phyloP scores from a whole-genome alignment of 2,888 invertebrate genomes.

The Cylindroiulus punctatus region DNA sequence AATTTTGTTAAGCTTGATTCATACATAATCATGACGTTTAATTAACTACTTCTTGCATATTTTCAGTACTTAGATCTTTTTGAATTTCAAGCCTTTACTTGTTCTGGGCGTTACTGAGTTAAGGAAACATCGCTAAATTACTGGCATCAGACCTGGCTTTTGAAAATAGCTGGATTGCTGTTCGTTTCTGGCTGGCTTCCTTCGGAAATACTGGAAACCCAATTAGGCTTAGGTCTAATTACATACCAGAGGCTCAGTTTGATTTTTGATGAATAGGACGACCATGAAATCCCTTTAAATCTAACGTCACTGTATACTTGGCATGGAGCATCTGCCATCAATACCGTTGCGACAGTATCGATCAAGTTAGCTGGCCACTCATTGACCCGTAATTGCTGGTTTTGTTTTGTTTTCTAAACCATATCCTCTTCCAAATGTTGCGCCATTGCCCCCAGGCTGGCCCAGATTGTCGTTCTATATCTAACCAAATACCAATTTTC shows the following conservation, averaged over 20 bases:
- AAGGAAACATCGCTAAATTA: background rate
- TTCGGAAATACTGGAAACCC: background rate
- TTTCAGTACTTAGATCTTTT: too few relatives aligned
- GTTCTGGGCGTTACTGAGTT: background rate
- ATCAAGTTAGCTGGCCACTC: background rate
- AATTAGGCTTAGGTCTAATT: slow-evolving; percentile 35
- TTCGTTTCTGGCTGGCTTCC: background rate
- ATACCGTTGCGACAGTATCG: background rate
- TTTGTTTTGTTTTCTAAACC: slow-evolving; percentile 13
- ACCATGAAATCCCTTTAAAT: background rate
- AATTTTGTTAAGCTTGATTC: background rate
- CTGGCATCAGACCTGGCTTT: background rate
- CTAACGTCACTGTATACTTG: background rate
- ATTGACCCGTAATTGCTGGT: slow-evolving; percentile 18
- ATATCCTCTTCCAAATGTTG: background rate
- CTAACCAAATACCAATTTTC: slow-evolving; percentile 40
- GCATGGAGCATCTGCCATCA: background rate
- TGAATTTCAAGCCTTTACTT: too few relatives aligned
- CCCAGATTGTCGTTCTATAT: slow-evolving; percentile 27
- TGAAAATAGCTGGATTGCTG: background rate
- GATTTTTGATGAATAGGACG: background rate
- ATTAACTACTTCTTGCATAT: too few relatives aligned
- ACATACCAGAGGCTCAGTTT: background rate
- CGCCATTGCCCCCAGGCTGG: slow-evolving; percentile 23
- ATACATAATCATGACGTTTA: background rate